These are phyloP conservation scores for Girardinichthys multiradiatus DNA, from an alignment of 2,113 vertebrate genomes.

Conservation along the genomic window DNA sequence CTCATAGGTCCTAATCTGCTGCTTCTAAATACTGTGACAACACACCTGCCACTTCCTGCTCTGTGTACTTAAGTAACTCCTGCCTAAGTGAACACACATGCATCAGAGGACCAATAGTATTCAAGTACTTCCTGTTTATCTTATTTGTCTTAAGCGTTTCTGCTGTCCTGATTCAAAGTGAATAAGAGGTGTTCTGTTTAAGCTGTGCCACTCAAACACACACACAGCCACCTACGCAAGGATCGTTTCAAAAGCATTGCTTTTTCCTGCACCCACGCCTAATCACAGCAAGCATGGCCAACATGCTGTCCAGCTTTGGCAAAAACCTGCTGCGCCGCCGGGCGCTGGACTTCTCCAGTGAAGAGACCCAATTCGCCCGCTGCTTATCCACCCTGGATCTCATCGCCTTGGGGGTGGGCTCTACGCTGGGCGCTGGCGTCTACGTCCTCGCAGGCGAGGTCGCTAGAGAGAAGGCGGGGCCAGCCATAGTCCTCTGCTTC, in stretches of 20 bases:
- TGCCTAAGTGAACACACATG: constrained; percentile 8
- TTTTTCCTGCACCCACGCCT: constrained; percentile 40
- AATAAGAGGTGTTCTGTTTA: constrained; percentile 26
- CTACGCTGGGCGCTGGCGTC: constrained; percentile 92
- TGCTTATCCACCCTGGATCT: constrained; percentile 94
- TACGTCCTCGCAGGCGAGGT: constrained; percentile 93
- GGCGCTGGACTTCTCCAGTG: constrained; percentile 75
- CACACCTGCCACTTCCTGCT: constrained; percentile 35
- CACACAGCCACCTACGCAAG: constrained; percentile 24
- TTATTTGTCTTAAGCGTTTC: constrained; percentile 28
- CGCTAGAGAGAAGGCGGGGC: constrained; percentile 90
- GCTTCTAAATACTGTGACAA: constrained; percentile 28
- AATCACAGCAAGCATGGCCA: constrained; percentile 74
- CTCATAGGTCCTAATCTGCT: constrained; percentile 56
- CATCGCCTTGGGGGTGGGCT: constrained; percentile 91
- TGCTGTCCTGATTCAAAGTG: constrained; percentile 6
- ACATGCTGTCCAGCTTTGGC: constrained; percentile 79
- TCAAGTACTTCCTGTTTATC: constrained; percentile 18
- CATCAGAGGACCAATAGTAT: constrained; percentile 19
- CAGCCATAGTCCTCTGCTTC: constrained; percentile 93
- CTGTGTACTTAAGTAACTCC: not conserved
- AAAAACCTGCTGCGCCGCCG: constrained; percentile 88
- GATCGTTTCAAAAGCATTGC: constrained; percentile 43
- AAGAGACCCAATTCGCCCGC: constrained; percentile 87
- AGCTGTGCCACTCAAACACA: constrained; percentile 48